These are phyloP conservation scores for Hyposmocoma kahamanoa DNA, from an alignment of 1,140 invertebrate genomes.

Conservation along the genomic window DNA sequence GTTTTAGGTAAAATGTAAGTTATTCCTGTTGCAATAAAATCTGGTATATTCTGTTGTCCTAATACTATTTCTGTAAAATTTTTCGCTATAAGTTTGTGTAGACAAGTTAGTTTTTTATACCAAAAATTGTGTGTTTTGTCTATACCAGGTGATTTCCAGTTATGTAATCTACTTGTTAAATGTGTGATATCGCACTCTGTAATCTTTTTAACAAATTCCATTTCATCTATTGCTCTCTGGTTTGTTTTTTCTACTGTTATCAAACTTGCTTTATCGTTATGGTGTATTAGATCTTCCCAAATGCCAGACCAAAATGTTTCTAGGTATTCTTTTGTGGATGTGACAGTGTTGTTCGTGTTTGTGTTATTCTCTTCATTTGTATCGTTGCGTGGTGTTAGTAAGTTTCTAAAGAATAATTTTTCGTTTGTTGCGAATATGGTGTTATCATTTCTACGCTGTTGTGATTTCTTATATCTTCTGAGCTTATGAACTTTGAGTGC, in stretches of 20 bases:
- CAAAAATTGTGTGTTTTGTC: conserved; percentile 15
- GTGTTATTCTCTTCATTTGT: not conserved
- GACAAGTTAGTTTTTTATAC: conserved; percentile 13
- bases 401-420: conserved; percentile 16
- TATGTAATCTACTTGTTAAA: conserved; percentile 5
- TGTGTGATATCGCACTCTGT: not conserved
- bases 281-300: conserved; percentile 1
- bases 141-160: conserved; percentile 12
- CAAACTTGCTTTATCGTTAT: conserved; percentile 13
- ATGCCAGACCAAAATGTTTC: conserved; percentile 9
- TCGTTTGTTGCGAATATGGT: conserved; percentile 14
- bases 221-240: not conserved
- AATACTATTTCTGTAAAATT: conserved; percentile 9
- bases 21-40: conserved; percentile 14
- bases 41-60: conserved; percentile 5
- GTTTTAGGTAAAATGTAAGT: conserved; percentile 18
- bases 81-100: conserved; percentile 12
- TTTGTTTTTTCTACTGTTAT: conserved; percentile 6
- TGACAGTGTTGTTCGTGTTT: not conserved
- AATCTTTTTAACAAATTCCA: conserved; percentile 6
- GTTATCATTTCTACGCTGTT: conserved; percentile 13
- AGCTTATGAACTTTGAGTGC: conserved; percentile 17
- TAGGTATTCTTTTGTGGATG: not conserved
- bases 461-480: conserved; percentile 19
- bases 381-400: too few species aligned